Conservation (phyloP, 2,797 vertebrate species). For the Sebastes steindachneri region DNA sequence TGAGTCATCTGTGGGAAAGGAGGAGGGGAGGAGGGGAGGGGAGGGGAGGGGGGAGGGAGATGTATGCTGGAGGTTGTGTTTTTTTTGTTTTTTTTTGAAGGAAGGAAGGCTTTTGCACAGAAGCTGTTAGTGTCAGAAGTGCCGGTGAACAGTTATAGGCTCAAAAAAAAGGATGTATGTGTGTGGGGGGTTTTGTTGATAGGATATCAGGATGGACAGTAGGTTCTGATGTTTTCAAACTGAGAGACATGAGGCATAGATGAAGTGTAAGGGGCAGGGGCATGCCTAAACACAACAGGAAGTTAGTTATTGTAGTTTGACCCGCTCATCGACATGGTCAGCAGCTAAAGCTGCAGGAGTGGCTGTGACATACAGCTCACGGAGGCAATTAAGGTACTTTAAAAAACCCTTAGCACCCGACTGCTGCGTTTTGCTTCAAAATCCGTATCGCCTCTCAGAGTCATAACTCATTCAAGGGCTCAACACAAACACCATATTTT, state of each 20-base stretch:
- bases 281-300: neutral
- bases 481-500: neutral
- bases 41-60: neutral
- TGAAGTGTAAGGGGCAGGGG: neutral
- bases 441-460: neutral
- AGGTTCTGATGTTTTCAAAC: neutral
- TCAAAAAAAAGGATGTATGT: neutral
- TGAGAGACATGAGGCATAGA: neutral
- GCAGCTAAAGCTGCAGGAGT: neutral
- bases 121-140: neutral
- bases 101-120: neutral
- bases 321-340: neutral
- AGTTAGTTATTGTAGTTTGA: neutral
- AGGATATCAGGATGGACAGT: neutral
- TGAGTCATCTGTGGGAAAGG: constrained; percentile 81
- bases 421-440: neutral
- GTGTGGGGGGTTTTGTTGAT: neutral
- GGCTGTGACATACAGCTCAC: neutral
- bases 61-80: neutral
- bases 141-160: too few relatives aligned
- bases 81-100: neutral
- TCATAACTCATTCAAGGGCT: neutral
- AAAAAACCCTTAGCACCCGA: neutral
- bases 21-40: neutral
- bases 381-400: neutral